Percentiles rank a stretch among this genome's conserved stretches.
Conservation (phyloP, 2,888 invertebrate species). For the Phoenoteleia sp. region DNA sequence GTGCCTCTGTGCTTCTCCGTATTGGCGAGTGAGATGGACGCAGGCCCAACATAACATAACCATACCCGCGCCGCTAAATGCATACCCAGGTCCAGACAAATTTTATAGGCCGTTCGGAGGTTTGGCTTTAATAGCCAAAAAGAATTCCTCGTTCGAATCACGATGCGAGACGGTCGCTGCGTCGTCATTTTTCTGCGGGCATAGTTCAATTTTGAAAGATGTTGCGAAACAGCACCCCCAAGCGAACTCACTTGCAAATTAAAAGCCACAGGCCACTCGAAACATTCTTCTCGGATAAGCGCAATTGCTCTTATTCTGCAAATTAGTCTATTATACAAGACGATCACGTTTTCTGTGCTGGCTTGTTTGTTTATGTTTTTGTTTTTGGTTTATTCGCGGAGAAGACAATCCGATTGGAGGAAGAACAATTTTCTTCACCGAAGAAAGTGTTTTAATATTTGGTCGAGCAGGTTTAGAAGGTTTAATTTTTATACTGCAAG, state of each 20-base stretch:
- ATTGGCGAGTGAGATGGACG: conserved; percentile 36
- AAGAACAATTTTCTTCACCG: too few relatives aligned
- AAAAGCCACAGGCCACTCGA: background rate
- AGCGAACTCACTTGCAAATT: background rate
- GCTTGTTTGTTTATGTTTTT: too few relatives aligned
- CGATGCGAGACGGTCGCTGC: conserved; percentile 65
- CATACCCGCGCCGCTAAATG: conserved; percentile 84
- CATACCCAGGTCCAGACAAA: conserved; percentile 84
- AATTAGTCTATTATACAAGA: too few relatives aligned
- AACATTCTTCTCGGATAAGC: background rate
- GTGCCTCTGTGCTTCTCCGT: conserved; percentile 44
- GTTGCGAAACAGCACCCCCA: background rate
- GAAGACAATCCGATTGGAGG: too few relatives aligned
- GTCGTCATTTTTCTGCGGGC: conserved; percentile 33
- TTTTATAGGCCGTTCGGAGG: conserved; percentile 85
- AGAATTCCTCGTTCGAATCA: conserved; percentile 81
- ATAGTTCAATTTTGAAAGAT: conserved; percentile 18
- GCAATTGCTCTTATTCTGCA: background rate
- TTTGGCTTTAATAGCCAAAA: conserved; percentile 84
- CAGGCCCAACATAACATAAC: conserved; percentile 79
- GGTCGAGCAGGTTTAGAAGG: too few relatives aligned
- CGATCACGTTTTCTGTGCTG: too few relatives aligned
- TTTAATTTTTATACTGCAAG: too few relatives aligned
- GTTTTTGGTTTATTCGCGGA: too few relatives aligned
- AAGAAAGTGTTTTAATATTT: too few relatives aligned